Percentiles rank a stretch among this genome's conserved stretches.
These are phyloP conservation scores for Acrocera orbiculus DNA, from an alignment of 2,888 invertebrate species.

Conservation along the genomic window DNA sequence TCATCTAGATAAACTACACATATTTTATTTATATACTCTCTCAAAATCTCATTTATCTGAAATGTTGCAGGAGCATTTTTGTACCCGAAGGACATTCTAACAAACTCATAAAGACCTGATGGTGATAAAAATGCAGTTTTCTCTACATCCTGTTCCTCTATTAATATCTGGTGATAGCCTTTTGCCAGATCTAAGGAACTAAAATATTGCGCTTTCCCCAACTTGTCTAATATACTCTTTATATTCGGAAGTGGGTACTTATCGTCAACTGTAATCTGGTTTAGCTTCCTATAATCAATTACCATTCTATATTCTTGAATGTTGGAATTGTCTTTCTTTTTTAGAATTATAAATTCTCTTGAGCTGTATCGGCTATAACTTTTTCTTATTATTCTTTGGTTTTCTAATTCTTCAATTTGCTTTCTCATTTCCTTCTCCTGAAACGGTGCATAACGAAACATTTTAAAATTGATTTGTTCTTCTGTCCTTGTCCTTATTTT, in stretches of 20 bases:
- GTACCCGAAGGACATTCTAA: conserved; percentile 8
- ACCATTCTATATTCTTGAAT: conserved; percentile 7
- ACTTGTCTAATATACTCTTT: conserved; percentile 7
- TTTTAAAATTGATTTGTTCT: conserved; percentile 6
- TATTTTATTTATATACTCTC: conserved; percentile 7
- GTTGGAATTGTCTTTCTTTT: conserved; percentile 7
- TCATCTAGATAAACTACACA: conserved; percentile 5
- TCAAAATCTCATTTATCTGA: conserved; percentile 8
- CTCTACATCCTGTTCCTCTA: conserved; percentile 6
- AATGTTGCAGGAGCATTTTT: conserved; percentile 8
- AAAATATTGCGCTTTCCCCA: conserved; percentile 10
- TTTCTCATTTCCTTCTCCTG: conserved; percentile 5
- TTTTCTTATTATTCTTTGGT: conserved; percentile 6
- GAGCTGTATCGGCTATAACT: conserved; percentile 6
- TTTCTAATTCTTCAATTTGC: conserved; percentile 7
- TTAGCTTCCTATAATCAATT: conserved; percentile 8
- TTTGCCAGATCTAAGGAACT: conserved; percentile 8
- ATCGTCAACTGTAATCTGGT: conserved; percentile 7
- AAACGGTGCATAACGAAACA: conserved; percentile 4
- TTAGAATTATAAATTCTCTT: conserved; percentile 5
- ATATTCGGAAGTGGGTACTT: conserved; percentile 8
- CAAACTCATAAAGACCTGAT: conserved; percentile 8
- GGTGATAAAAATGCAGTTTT: conserved; percentile 10
- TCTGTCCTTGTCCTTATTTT: conserved; percentile 7
- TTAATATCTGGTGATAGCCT: conserved; percentile 9